Conservation (phyloP, 2,113 vertebrate genomes). For the Chaetops frenatus region DNA sequence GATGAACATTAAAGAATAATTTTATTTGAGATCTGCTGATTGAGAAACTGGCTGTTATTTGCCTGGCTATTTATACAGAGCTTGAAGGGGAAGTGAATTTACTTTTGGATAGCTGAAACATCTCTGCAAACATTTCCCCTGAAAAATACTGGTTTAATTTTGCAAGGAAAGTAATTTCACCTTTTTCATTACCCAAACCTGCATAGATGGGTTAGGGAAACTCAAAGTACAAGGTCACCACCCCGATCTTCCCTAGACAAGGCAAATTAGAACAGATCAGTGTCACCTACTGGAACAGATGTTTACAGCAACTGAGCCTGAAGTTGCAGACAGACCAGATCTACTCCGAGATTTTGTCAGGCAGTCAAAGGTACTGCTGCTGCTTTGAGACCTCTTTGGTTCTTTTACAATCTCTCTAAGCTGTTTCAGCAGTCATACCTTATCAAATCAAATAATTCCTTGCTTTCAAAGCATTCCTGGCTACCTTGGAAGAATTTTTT, state of each 20-base stretch:
- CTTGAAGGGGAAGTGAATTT: background rate
- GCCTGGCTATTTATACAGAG: background rate
- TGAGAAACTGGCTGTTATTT: constrained; percentile 11
- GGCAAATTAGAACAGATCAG: background rate
- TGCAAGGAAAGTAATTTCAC: background rate
- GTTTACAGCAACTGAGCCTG: background rate
- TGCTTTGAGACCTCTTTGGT: background rate
- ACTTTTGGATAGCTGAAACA: background rate
- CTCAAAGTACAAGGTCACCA: background rate
- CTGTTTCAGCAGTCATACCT: background rate
- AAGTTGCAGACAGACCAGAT: background rate
- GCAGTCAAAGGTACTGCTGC: background rate
- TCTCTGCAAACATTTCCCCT: background rate
- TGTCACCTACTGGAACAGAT: background rate
- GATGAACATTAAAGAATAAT: background rate
- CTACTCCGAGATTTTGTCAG: background rate
- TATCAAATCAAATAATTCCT: background rate
- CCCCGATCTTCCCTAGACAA: background rate
- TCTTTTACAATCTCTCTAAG: background rate
- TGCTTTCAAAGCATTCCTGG: background rate
- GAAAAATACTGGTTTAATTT: background rate
- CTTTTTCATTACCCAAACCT: background rate
- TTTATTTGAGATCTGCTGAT: constrained; percentile 9
- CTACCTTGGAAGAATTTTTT: background rate
- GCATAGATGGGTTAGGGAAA: background rate